Evolutionary conservation across 1,140 invertebrate species (phyloP), one percentile per base, ranked within the genome.

Genomic region (Nylanderia fulva): DNA sequence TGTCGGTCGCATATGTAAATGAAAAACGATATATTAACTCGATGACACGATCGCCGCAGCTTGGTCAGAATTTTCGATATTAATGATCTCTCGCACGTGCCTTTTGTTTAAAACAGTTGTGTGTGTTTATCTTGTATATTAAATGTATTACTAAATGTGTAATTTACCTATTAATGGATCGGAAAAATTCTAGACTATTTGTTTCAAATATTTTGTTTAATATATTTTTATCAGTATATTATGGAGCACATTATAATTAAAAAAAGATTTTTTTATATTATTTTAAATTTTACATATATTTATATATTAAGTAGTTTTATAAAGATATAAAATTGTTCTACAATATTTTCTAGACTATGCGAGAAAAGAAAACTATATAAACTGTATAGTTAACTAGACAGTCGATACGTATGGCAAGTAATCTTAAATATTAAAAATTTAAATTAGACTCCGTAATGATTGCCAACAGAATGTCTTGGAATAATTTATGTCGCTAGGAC

Each of bases 401-500:
- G 8, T 71, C 52, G 52, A 58, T 71, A 69, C 21, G 13, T 45
- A 18, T 71, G 52, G 77, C 66, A 33, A 52, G 27, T 4, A 39
- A 36, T n/a, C 18, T 33, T 45, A 72, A 71, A 33, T 80, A 80
- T 45, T 24, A n/a, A 58, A 27, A 27, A 82, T 82, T 82, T 72
- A 42, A 72, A 82, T 82, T 21, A 8, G 45, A 82, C 71, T 72
- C 52, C 66, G 39, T 27, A 45, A 24, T 58, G 48, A 36, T 54
- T 56, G 66, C 42, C 63, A 79, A 27, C 29, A 63, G 27, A 1
- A 72, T 66, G 42, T 52, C 52, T 58, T 27, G 29, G 52, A 39
- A 58, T 72, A 82, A 82, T 71, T 82, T 72, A 82, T 36, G 2
- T 33, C 64, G 58, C 77, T 45, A 6, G 33, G 13, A 82, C 39